Evolutionary conservation across 2,113 vertebrate genomes (phyloP).

Genomic region (Vimba vimba): DNA sequence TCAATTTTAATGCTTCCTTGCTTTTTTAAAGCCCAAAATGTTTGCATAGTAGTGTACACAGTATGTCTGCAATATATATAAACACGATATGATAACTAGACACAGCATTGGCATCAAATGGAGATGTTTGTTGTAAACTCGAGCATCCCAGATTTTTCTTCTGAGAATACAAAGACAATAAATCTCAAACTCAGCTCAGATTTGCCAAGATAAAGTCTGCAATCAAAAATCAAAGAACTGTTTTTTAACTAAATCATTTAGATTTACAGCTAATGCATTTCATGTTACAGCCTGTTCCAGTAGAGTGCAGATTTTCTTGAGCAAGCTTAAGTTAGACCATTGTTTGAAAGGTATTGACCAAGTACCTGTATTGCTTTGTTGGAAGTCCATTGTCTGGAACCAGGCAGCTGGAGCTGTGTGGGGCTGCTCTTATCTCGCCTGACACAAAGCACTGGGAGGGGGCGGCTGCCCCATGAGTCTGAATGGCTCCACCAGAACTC

Average conservation of each 20-base stretch:
- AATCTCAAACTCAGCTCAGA: too few relatives aligned
- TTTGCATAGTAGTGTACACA: too few relatives aligned
- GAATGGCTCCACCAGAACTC: constrained; percentile 2
- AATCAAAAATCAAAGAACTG: too few relatives aligned
- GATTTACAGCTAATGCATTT: neutral
- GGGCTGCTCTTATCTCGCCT: constrained; percentile 22
- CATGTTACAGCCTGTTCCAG: neutral
- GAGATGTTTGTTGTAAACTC: too few relatives aligned
- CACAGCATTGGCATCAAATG: too few relatives aligned
- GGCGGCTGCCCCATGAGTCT: constrained; percentile 3
- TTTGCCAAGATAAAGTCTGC: too few relatives aligned
- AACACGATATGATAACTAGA: too few relatives aligned
- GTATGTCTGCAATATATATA: too few relatives aligned
- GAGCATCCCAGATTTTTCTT: too few relatives aligned
- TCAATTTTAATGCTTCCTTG: too few relatives aligned
- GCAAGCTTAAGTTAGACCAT: neutral
- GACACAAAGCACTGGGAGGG: neutral
- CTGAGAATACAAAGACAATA: too few relatives aligned
- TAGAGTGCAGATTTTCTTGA: neutral
- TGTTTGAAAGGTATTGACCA: neutral
- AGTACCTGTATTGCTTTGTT: neutral
- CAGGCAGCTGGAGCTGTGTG: constrained; percentile 15
- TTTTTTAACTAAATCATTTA: neutral
- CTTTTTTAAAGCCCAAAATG: too few relatives aligned
- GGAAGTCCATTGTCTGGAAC: constrained; percentile 15